Percentiles rank a stretch among this genome's conserved stretches.
Evolutionary conservation across 2,113 vertebrate species (phyloP).

Genomic region (Psephotus haematonotus): DNA sequence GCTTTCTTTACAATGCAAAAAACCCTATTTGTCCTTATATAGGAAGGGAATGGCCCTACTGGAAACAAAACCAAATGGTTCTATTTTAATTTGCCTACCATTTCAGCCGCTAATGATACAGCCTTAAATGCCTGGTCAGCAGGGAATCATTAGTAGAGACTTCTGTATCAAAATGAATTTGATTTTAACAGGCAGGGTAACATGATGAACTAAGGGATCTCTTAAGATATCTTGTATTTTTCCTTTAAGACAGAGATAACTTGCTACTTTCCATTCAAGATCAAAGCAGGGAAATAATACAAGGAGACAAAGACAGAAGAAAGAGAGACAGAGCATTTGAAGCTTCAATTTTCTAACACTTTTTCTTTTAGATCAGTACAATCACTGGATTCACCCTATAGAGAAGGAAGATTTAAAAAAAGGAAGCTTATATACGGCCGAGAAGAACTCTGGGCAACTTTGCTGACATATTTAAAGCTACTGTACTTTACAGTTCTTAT

Average conservation of each 20-base stretch:
- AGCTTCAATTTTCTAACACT: slow-evolving; percentile 10
- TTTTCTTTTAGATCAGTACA: slow-evolving; percentile 18
- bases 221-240: slow-evolving; percentile 17
- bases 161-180: not conserved
- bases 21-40: not conserved
- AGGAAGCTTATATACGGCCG: not conserved
- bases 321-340: slow-evolving; percentile 1
- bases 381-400: not conserved
- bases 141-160: not conserved
- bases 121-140: not conserved
- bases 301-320: slow-evolving; percentile 4
- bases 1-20: not conserved
- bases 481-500: not conserved
- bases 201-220: not conserved
- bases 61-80: not conserved
- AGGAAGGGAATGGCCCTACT: not conserved
- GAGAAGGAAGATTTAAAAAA: slow-evolving; percentile 33
- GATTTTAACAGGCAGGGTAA: slow-evolving; percentile 9
- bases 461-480: not conserved
- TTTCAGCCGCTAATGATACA: not conserved
- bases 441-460: slow-evolving; percentile 23
- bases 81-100: not conserved
- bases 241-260: slow-evolving; percentile 3
- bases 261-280: slow-evolving; percentile 17
- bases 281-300: slow-evolving; percentile 27